Evolutionary conservation across 64 coral and sea anemone species (phyloP).

Genomic region (Pachyseris speciosa): DNA sequence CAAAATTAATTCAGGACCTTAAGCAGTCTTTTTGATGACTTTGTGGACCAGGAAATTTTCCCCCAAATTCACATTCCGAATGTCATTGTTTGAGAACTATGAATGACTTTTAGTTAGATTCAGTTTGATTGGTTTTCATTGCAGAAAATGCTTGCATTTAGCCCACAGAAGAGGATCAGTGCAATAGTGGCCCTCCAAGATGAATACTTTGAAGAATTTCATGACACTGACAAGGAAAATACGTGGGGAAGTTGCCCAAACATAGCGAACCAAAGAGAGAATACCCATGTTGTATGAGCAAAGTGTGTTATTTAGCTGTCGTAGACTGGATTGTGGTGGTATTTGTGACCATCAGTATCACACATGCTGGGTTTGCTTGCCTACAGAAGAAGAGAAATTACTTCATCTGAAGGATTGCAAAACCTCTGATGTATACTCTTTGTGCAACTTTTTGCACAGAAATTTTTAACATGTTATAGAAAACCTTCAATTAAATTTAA

Average conservation of each 20-base stretch:
- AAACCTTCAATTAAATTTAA: not conserved
- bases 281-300: not conserved
- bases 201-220: conserved; percentile 74
- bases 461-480: not conserved
- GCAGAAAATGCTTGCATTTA: conserved; percentile 83
- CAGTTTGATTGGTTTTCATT: not conserved
- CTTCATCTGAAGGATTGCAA: too few species aligned
- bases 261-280: conserved; percentile 21
- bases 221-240: conserved; percentile 86
- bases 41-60: too few species aligned
- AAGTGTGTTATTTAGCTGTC: not conserved
- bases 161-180: conserved; percentile 56
- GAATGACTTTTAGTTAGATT: not conserved
- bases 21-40: too few species aligned
- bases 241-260: conserved; percentile 62
- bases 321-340: not conserved
- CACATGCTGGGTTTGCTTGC: not conserved
- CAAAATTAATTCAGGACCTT: too few species aligned
- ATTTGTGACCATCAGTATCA: not conserved
- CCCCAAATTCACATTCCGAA: too few species aligned
- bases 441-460: not conserved
- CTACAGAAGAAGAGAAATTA: too few species aligned
- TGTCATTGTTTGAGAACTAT: too few species aligned
- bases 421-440: too few species aligned
- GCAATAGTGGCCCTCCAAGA: conserved; percentile 70